phyloP scores from a whole-genome alignment of 2,797 vertebrate genomes.

The Anomalospiza imberbis region DNA sequence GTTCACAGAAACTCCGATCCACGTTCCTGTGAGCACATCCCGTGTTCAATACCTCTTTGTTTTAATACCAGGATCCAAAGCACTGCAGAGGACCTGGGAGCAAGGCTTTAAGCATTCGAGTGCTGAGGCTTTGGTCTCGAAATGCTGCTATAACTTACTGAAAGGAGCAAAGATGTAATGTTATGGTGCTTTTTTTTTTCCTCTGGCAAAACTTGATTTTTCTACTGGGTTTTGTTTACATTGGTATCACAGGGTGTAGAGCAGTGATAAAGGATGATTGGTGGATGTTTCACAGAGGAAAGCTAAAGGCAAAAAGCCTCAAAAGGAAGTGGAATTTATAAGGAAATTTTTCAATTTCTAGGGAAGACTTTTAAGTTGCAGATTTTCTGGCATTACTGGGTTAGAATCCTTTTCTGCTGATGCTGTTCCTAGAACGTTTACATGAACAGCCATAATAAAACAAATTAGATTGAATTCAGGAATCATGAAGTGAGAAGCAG shows the following conservation, averaged over 20 bases:
- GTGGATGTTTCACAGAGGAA: neutral
- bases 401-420: neutral
- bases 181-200: neutral
- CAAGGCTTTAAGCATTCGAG: neutral
- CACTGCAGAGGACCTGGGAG: neutral
- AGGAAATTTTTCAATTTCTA: neutral
- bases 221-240: constrained; percentile 2
- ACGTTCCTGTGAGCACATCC: neutral
- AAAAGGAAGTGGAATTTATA: neutral
- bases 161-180: neutral
- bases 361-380: neutral
- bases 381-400: neutral
- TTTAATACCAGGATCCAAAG: neutral
- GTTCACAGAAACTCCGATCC: neutral
- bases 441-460: neutral
- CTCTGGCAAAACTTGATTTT: constrained; percentile 35
- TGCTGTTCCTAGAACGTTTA: neutral
- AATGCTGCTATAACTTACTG: constrained; percentile 14
- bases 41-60: neutral
- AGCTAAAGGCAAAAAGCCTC: neutral
- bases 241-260: neutral
- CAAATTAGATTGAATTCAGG: neutral
- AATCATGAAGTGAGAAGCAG: neutral
- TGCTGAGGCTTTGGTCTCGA: neutral
- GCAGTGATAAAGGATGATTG: neutral